phyloP scores from a whole-genome alignment of 1,140 invertebrate species.

The Laupala kohalensis region DNA sequence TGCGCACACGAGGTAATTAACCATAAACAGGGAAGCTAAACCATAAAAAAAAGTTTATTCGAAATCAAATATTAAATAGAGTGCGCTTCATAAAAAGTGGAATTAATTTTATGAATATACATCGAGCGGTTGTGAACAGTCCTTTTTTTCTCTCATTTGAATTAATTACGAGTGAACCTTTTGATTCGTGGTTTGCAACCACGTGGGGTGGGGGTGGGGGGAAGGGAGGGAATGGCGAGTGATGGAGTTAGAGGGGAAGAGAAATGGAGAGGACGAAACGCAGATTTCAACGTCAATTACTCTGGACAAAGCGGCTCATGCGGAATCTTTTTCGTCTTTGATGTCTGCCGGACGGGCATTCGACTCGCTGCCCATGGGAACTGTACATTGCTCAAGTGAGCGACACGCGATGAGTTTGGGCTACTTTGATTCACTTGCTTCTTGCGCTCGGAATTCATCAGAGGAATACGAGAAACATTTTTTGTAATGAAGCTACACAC shows the following conservation, averaged over 20 bases:
- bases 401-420: no score
- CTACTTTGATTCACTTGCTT: no score
- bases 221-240: neutral
- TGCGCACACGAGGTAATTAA: neutral
- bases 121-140: neutral
- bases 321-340: no score
- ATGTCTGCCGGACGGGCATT: no score
- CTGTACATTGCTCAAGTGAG: no score
- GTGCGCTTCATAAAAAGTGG: neutral
- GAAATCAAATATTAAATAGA: neutral
- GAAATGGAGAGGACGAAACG: neutral
- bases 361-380: no score
- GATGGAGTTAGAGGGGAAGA: neutral
- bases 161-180: neutral
- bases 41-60: neutral
- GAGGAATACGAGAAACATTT: no score
- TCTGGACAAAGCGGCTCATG: no score
- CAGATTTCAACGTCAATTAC: neutral
- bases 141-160: neutral
- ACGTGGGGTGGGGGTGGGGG: no score
- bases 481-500: no score
- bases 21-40: neutral
- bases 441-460: no score
- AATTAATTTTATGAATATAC: neutral
- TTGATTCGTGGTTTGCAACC: neutral